These are phyloP conservation scores for Cataglyphis livida DNA, from an alignment of 2,888 invertebrate genomes.

Conservation along the genomic window DNA sequence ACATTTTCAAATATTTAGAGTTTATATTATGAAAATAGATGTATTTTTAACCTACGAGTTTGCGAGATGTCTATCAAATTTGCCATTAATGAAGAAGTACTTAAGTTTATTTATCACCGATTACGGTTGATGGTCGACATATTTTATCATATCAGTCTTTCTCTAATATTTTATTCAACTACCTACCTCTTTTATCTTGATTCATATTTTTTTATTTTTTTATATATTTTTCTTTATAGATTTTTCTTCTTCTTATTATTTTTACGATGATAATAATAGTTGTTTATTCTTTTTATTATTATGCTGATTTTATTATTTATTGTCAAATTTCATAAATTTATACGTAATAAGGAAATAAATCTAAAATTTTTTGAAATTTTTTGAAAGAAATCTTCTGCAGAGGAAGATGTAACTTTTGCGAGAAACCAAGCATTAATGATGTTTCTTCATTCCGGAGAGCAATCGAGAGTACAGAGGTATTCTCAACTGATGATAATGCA, in stretches of 20 bases:
- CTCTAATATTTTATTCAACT: neutral
- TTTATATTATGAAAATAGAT: slow-evolving; percentile 2
- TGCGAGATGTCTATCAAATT: slow-evolving; percentile 18
- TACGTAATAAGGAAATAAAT: neutral
- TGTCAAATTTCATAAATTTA: neutral
- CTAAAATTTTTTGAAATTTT: neutral
- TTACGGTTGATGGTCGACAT: neutral
- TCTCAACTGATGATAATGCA: slow-evolving; percentile 48
- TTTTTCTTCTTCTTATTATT: neutral
- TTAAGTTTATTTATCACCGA: neutral
- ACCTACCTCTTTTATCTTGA: neutral
- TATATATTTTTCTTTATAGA: neutral
- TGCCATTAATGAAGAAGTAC: neutral
- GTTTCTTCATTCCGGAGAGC: neutral
- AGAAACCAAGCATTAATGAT: neutral
- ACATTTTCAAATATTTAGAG: neutral
- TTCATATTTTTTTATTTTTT: neutral
- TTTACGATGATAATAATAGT: neutral
- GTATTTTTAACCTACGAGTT: neutral
- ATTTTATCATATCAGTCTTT: neutral
- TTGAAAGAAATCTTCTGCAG: neutral
- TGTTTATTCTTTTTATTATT: neutral
- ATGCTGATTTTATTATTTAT: neutral
- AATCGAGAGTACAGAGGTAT: neutral
- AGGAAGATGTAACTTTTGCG: neutral